Base-by-base conservation (phyloP, 2,797 vertebrate genomes). In the Rhodeus uyekii region DNA sequence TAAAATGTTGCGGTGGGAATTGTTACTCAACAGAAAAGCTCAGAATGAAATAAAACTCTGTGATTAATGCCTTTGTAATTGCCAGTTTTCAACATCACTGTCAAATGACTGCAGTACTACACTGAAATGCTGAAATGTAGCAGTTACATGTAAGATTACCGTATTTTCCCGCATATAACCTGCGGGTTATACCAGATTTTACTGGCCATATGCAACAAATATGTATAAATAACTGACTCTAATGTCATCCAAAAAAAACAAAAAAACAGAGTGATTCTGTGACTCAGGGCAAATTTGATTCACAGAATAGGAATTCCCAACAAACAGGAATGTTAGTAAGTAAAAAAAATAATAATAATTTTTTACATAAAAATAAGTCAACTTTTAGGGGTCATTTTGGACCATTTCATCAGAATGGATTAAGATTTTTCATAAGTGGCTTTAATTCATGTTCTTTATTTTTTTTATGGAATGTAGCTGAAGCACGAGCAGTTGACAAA, bases 1-100 rank as follows among this genome's bases (percentile, higher is more conserved):
- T 36, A 14, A 50, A n/a, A 50, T 50, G 6, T 72, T 72, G 29
- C 0, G 2, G 19, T 1, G 1, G 22, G 72, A 27, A 58, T 58
- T 39, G n/a, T 39, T 58, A 58, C 50, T 74, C 48, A 55, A 55
- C 50, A 38, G 22, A 74, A 55, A 72, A 72, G 48, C 32, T 50
- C 2, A 38, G 13, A 58, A 58, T 39, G n/a, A 74, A 8, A n/a
- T 58, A 36, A 58, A 38, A 55, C 34, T 9, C 7, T 24, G 46
- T 53, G 22, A 24, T 74, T 24, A 74, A 38, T 74, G 34, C 22
- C 13, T 38, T 74, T 38, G 32, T 38, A 53, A 38, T 24, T 38
- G 24, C 34, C 22, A 3, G 22, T 74, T 74, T 74, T 38, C 13
- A 55, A 38, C 50, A 74, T 38, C 7, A 27, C 7, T 36, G 34